phyloP scores from a whole-genome alignment of 2,113 vertebrate species.

The Cyanoramphus novaezelandiae region DNA sequence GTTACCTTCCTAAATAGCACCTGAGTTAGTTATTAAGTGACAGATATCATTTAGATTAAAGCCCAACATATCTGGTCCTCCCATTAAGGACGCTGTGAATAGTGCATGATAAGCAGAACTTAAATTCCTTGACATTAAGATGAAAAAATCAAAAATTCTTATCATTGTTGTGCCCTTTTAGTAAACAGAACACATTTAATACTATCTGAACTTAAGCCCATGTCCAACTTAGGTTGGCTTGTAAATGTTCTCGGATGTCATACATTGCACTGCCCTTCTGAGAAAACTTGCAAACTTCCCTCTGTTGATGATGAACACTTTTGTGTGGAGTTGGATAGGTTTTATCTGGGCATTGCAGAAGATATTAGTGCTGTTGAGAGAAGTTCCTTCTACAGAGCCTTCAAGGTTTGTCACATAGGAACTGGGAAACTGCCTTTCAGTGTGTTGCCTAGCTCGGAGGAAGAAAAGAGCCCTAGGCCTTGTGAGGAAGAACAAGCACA shows the following conservation, averaged over 20 bases:
- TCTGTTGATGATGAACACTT: neutral
- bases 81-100: neutral
- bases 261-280: neutral
- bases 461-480: neutral
- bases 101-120: neutral
- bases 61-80: neutral
- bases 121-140: neutral
- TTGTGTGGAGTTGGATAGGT: neutral
- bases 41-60: neutral
- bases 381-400: neutral
- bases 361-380: neutral
- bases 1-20: neutral
- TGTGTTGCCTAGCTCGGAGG: accelerated
- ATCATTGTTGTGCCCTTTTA: neutral
- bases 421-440: neutral
- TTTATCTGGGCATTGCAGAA: neutral
- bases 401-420: neutral
- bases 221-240: neutral
- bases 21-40: neutral
- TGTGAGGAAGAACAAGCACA: accelerated
- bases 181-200: neutral
- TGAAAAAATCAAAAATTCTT: neutral
- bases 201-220: neutral
- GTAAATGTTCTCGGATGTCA: neutral
- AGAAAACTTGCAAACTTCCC: neutral